Base-by-base conservation (phyloP, 2,797 vertebrate species). In the Melanotaenia parkinsoni region DNA sequence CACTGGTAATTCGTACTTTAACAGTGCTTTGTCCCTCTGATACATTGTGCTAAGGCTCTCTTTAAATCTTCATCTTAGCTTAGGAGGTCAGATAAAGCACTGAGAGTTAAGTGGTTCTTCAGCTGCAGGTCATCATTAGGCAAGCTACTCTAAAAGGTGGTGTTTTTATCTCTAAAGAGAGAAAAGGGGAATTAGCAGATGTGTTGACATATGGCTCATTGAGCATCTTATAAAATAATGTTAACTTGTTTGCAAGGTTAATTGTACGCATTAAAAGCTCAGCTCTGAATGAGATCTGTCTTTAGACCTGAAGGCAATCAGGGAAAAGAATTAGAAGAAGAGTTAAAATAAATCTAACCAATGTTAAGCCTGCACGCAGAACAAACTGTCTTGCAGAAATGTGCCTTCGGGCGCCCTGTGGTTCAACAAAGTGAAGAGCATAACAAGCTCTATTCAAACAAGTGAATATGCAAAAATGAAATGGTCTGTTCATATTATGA, bases 381-480 rank as follows among this genome's bases (percentile, higher is more conserved):
- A 20, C 32, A 22, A 26, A 50, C 43, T 43, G 50, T 58, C 18
- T 33, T 32, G 32, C 60, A 72, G 58, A 77, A 74, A 70, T 53
- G 40, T 51, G 50, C 73, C 77, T 75, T 50, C 20, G 10, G 72
- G 78, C 75, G 0, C 13, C 47, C 38, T 7, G 14, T 45, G 71
- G 47, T 74, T 84, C 72, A 71, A 37, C 59, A 61, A 63, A 74
- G 57, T 72, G 40, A 4, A 59, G 64, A 24, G 51, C 26, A 37
- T 53, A 64, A 74, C 67, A 24, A 38, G 61, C 65, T 82, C 54
- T 33, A 18, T 72, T 81, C 63, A 79, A 81, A 83, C 70, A 68
- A 86, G 75, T 73, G 37, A 70, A 82, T 79, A 88, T 83, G 84
- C 80, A 79, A 69, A 80, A 82, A 53, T 12, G 1, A 69, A 72